These are phyloP conservation scores for Spodoptera frugiperda DNA, from an alignment of 1,140 invertebrate species.

Conservation along the genomic window DNA sequence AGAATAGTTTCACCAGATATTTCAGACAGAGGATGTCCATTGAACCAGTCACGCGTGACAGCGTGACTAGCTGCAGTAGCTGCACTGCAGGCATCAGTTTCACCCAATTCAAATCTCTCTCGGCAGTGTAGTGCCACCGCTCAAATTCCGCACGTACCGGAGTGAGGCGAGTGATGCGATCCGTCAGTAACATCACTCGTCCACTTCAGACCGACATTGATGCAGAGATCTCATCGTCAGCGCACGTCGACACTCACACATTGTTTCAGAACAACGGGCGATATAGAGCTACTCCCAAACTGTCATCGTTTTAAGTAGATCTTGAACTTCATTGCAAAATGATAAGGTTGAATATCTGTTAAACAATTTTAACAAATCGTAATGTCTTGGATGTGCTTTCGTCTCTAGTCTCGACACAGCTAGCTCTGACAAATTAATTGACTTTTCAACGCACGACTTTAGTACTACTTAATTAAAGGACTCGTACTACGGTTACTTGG, in stretches of 20 bases:
- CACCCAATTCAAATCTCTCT: conserved; percentile 3
- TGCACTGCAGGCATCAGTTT: not conserved
- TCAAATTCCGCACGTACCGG: conserved; percentile 11
- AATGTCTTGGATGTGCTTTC: no score
- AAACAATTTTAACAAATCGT: no score
- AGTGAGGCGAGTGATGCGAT: not conserved
- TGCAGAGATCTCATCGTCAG: not conserved
- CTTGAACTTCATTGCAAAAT: no score
- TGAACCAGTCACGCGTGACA: not conserved
- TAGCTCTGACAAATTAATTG: no score
- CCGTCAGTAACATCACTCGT: not conserved
- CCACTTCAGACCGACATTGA: not conserved
- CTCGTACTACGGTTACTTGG: no score
- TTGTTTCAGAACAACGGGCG: no score
- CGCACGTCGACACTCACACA: not conserved
- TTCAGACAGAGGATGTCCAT: not conserved
- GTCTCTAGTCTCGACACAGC: no score
- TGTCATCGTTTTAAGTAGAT: no score
- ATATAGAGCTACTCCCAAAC: no score
- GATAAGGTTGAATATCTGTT: no score
- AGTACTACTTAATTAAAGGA: no score
- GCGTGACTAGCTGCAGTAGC: conserved; percentile 5
- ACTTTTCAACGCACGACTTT: no score
- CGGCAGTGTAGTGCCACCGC: not conserved
- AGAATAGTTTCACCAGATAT: not conserved